Percentiles rank a stretch among this genome's conserved stretches.
These are phyloP conservation scores for Astropecten irregularis DNA, from an alignment of 53 echinoderm and acorn worm genomes.

Conservation along the genomic window DNA sequence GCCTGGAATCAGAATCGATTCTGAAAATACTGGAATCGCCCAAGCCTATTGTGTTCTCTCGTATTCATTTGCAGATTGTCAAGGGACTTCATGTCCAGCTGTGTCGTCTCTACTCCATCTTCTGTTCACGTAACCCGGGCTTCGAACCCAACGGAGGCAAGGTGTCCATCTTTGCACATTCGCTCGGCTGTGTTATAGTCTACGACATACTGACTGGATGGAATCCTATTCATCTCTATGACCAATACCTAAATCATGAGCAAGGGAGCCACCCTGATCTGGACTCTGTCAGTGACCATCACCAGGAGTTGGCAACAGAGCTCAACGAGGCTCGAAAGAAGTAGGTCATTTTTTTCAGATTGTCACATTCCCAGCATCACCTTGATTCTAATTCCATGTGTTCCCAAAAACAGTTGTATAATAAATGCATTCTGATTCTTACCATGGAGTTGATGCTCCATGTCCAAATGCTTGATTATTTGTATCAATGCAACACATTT, in stretches of 20 bases:
- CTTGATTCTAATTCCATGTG: too few relatives aligned
- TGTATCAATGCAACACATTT: too few relatives aligned
- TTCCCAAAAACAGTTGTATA: background rate
- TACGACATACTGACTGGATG: constrained; percentile 98
- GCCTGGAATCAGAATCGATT: too few relatives aligned
- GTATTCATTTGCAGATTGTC: constrained; percentile 69
- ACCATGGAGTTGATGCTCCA: too few relatives aligned
- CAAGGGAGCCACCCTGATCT: constrained; percentile 89
- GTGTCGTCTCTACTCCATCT: constrained; percentile 78
- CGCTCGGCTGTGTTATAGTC: constrained; percentile 91
- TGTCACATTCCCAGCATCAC: too few relatives aligned
- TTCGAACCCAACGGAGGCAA: constrained; percentile 96
- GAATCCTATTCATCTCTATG: constrained; percentile 99
- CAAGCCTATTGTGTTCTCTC: too few relatives aligned
- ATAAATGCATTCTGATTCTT: background rate
- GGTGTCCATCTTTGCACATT: constrained; percentile 95
- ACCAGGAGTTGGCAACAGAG: constrained; percentile 79
- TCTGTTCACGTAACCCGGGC: constrained; percentile 87
- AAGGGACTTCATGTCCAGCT: constrained; percentile 84
- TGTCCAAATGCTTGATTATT: too few relatives aligned
- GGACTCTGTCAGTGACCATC: constrained; percentile 65
- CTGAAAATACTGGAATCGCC: too few relatives aligned
- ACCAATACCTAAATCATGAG: constrained; percentile 94
- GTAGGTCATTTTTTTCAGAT: constrained; percentile 18
- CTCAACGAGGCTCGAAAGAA: constrained; percentile 81